Conservation (phyloP, 2,797 vertebrate genomes). For the Eleutherodactylus coqui region DNA sequence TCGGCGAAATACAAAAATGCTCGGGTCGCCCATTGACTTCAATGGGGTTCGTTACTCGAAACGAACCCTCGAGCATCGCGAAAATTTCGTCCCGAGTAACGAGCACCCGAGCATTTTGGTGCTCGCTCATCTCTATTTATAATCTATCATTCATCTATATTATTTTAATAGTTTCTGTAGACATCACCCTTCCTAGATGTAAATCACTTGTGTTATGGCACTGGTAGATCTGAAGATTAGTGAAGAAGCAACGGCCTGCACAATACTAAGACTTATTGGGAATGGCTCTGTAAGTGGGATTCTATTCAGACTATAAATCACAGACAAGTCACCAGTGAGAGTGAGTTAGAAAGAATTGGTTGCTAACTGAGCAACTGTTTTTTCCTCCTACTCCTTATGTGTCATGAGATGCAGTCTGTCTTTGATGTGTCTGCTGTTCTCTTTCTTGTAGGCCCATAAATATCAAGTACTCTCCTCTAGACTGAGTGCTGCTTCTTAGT, state of each 20-base stretch:
- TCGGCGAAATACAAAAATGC: too few species aligned
- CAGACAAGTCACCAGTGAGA: background rate
- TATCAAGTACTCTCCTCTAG: conserved; percentile 24
- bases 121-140: too few species aligned
- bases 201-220: background rate
- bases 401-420: conserved; percentile 16
- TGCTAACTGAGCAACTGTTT: conserved; percentile 15
- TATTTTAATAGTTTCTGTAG: background rate
- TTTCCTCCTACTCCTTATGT: conserved; percentile 17
- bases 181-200: background rate
- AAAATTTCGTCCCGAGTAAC: too few species aligned
- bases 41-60: too few species aligned
- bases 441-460: conserved; percentile 35
- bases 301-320: too few species aligned
- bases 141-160: background rate
- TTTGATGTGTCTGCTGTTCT: conserved; percentile 34
- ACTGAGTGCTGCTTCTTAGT: conserved; percentile 9
- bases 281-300: background rate
- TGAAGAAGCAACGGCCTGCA: too few species aligned
- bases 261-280: too few species aligned
- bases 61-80: too few species aligned
- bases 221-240: background rate
- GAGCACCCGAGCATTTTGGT: too few species aligned
- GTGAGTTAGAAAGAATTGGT: conserved; percentile 19
- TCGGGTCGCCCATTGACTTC: too few species aligned